phyloP scores from a whole-genome alignment of 2,797 vertebrate species.

The Botia almorhae region DNA sequence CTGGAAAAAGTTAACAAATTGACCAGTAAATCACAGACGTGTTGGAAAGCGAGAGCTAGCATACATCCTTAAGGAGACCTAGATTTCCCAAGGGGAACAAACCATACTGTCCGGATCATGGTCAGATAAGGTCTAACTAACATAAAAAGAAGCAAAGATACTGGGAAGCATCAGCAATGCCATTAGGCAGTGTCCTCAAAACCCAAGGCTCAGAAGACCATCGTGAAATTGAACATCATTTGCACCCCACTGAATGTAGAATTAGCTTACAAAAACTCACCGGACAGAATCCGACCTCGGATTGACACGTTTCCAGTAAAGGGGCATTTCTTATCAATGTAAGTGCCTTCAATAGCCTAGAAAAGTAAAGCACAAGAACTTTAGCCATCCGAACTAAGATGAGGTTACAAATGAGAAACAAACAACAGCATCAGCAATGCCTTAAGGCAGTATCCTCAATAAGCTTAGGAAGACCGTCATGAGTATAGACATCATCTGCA shows the following conservation, averaged over 20 bases:
- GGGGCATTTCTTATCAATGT: conserved; percentile 96
- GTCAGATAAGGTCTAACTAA: neutral
- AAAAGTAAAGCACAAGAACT: neutral
- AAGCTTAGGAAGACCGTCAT: conserved; percentile 83
- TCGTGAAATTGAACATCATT: conserved; percentile 87
- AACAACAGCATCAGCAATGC: conserved; percentile 76
- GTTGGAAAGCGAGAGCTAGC: too few species aligned
- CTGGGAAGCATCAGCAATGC: conserved; percentile 80
- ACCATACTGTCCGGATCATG: neutral
- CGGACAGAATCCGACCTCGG: conserved; percentile 91
- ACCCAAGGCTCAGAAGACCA: conserved; percentile 86
- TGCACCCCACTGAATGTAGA: conserved; percentile 65
- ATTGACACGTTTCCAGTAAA: conserved; percentile 96
- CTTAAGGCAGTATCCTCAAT: conserved; percentile 77
- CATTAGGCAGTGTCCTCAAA: conserved; percentile 80
- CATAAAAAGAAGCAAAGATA: neutral
- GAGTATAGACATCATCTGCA: conserved; percentile 80
- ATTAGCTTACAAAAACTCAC: conserved; percentile 67
- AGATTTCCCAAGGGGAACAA: neutral
- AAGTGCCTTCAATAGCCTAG: conserved; percentile 92
- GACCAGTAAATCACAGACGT: neutral
- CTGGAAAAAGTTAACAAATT: conserved; percentile 63
- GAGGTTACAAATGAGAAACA: neutral
- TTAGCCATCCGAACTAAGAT: neutral
- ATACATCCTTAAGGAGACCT: too few species aligned